Conservation (phyloP, 2,888 invertebrate genomes). For the Bombylius major region DNA sequence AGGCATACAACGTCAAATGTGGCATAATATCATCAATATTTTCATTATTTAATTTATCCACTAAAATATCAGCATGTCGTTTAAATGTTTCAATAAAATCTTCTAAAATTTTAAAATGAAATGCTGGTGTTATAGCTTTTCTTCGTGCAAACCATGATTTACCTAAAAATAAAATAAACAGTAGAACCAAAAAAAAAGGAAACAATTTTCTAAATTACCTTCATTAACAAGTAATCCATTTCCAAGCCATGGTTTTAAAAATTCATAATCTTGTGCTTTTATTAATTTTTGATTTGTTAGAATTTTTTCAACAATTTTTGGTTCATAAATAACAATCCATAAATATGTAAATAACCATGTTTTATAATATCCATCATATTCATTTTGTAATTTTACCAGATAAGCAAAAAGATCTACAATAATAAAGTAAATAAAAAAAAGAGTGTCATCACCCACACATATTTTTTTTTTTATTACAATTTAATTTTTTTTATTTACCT, state of each 20-base stretch:
- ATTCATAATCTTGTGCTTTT: constrained; percentile 12
- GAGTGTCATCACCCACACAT: neutral
- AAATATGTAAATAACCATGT: constrained; percentile 8
- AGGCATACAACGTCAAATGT: constrained; percentile 34
- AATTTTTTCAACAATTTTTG: constrained; percentile 6
- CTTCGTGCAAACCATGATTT: constrained; percentile 47
- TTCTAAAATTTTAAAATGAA: constrained; percentile 61
- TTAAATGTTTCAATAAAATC: constrained; percentile 54
- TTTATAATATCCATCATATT: constrained; percentile 5
- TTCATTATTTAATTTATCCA: constrained; percentile 31
- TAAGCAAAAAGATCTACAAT: constrained; percentile 3
- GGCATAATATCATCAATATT: constrained; percentile 40
- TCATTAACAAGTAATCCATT: constrained; percentile 11
- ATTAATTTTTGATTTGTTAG: constrained; percentile 5
- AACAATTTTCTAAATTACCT: neutral
- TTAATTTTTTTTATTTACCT: constrained; percentile 3
- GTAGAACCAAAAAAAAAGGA: neutral
- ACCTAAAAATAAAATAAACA: neutral
- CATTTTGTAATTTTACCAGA: constrained; percentile 1
- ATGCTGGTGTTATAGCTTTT: constrained; percentile 57
- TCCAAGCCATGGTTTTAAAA: constrained; percentile 14
- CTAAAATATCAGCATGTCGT: constrained; percentile 42
- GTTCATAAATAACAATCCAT: constrained; percentile 9
- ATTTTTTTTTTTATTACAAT: neutral
- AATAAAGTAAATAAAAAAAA: neutral